Base-by-base conservation (phyloP, 2,797 vertebrate species). In the Clarias laeviceps region DNA sequence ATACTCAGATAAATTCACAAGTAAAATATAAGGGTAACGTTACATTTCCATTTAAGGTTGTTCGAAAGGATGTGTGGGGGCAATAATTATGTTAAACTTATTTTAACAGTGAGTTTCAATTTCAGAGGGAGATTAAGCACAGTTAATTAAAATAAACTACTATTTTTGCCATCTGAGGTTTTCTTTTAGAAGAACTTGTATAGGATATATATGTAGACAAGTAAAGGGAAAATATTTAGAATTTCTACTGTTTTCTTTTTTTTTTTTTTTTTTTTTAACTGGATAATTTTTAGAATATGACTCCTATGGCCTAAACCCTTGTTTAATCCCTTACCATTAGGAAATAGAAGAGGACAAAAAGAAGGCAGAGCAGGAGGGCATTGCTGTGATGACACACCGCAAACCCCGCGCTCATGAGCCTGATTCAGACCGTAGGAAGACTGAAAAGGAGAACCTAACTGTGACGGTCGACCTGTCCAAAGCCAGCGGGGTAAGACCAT, bases 321-420 rank as follows among this genome's bases (percentile, higher is more conserved):
- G 29, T 34, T 34, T 34, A 70, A 54, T 69, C 8, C 34, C 17
- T 73, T n/a, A 6, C 74, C 57, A 78, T 87, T 88, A 97, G 97
- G 97, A 98, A 95, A 98, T 98, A 3, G 96, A 98, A 78, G 97
- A 97, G 85, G 97, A 98, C 88, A 96, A 97, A 66, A 97, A 96
- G 89, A 96, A 94, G 87, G 97, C 97, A 0, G 97, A 98, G 88
- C 95, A 95, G 24, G 97, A 98, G 82, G 97, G 97, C 0, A 96
- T 97, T 0, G 96, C 97, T 0, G 94, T 98, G 89, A 97, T 96
- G 0, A 96, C 94, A 0, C 89, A 93, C 0, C 93, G 97, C 24
- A 96, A 96, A 91, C 90, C 93, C 62, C 96, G 96, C 12, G 78
- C 90, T 1, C 90, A 94, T 0, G 94, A 95, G 82, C 90, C 90